Evolutionary conservation across 2,113 vertebrate species (phyloP).

Genomic region (Otus sunia): DNA sequence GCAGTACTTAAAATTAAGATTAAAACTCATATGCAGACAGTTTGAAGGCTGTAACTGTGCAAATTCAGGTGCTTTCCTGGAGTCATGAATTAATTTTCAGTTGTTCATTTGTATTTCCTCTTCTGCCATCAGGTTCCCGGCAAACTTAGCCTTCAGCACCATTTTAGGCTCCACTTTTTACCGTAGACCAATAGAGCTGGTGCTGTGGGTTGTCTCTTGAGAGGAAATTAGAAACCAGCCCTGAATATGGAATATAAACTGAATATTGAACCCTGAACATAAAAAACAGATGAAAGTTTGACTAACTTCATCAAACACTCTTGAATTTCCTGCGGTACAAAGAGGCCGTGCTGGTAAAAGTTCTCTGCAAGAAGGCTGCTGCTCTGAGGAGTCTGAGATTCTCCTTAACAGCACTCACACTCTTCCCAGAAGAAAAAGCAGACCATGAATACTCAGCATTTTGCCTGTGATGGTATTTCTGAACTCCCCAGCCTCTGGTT

Average conservation of each 20-base stretch:
- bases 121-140: slow-evolving; percentile 39
- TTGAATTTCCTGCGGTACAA: background rate
- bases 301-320: background rate
- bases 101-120: slow-evolving; percentile 54
- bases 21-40: slow-evolving; percentile 45
- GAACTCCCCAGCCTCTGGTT: background rate
- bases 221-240: background rate
- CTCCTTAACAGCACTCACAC: background rate
- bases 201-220: background rate
- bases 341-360: background rate
- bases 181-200: background rate
- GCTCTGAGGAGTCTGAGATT: background rate
- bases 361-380: background rate
- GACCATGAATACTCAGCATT: background rate
- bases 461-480: background rate
- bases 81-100: slow-evolving; percentile 66
- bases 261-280: background rate
- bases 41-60: slow-evolving; percentile 21
- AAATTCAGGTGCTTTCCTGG: slow-evolving; percentile 62
- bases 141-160: slow-evolving; percentile 28
- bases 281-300: background rate
- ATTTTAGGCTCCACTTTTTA: background rate
- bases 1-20: slow-evolving; percentile 56
- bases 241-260: background rate
- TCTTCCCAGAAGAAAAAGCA: background rate